phyloP scores from a whole-genome alignment of 2,113 vertebrate species.

The Eublepharis macularius region DNA sequence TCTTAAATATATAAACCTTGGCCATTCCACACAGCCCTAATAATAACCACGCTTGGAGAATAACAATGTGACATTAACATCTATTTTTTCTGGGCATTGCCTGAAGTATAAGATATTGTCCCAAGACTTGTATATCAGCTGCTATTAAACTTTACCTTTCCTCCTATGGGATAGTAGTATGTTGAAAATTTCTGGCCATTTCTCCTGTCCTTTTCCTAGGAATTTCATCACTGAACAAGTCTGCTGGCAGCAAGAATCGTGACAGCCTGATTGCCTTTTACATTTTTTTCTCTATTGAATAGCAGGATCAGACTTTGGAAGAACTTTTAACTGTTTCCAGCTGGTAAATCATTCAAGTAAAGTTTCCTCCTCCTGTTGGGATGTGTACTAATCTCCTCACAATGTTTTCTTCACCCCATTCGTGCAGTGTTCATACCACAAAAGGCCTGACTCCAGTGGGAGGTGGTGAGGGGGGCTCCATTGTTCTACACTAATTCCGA shows the following conservation, averaged over 20 bases:
- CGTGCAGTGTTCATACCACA: neutral
- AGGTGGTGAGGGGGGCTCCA: neutral
- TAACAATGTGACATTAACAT: neutral
- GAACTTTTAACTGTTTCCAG: neutral
- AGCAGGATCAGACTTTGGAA: neutral
- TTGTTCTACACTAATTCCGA: too few relatives aligned
- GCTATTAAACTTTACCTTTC: neutral
- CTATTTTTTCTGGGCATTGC: neutral
- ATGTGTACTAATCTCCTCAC: neutral
- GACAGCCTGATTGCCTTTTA: neutral
- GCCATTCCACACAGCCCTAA: neutral
- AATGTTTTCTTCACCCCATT: neutral
- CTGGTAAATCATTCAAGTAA: neutral
- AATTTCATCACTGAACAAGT: neutral
- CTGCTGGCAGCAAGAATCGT: too few relatives aligned
- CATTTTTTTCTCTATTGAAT: neutral
- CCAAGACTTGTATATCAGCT: neutral
- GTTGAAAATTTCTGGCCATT: neutral
- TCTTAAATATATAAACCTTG: neutral
- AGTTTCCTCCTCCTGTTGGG: neutral
- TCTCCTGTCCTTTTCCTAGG: neutral
- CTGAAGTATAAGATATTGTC: neutral
- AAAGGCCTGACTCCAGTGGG: neutral
- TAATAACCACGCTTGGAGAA: neutral
- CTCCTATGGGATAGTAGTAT: neutral